Evolutionary conservation across 2,797 vertebrate species (phyloP), one percentile per base, ranked within the genome.

Genomic region (Calcarius lapponicus): DNA sequence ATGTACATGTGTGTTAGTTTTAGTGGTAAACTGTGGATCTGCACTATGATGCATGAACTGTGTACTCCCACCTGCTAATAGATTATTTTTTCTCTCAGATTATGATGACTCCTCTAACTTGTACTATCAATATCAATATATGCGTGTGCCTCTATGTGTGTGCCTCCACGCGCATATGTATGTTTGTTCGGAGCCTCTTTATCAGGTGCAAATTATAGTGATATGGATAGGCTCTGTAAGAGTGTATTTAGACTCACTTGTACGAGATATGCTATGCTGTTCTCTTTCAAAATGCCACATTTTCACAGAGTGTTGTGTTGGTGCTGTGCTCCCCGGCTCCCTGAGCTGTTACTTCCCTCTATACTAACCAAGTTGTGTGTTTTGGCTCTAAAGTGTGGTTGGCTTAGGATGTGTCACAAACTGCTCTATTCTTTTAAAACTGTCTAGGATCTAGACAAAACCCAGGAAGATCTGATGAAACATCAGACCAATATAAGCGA

Each of bases 401-500:
- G 69, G 83, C 36, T 58, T 78, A 71, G 90, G 74, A 84, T 84
- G n/a, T 56, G 11, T 88, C 73, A 95, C 72, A 88, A 93, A 91
- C 64, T 92, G 53, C 80, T 94, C 58, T 92, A 67, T 97, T 97
- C 93, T 97, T 88, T 96, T 84, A 95, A 98, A 97, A 98, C 97
- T 97, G 95, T 96, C 83, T 97, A 99, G 99, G 99, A 99, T 92
- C 97, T 98, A 86, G 98, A 98, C 93, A 98, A 98, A 97, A 98
- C 98, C 74, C 98, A 98, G 42, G 98, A 98, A 57, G 99, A 99
- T 93, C 96, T 99, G 95, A 97, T 98, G 98, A 99, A 99, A 97
- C 99, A 99, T 96, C 99, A 99, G 92, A 99, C 98, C 80, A 99
- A 99, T 98, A 98, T 99, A 98, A 99, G 98, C 60, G 98, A 99